These are phyloP conservation scores for Brachymystax lenok DNA, from an alignment of 2,797 vertebrate genomes.

Conservation along the genomic window DNA sequence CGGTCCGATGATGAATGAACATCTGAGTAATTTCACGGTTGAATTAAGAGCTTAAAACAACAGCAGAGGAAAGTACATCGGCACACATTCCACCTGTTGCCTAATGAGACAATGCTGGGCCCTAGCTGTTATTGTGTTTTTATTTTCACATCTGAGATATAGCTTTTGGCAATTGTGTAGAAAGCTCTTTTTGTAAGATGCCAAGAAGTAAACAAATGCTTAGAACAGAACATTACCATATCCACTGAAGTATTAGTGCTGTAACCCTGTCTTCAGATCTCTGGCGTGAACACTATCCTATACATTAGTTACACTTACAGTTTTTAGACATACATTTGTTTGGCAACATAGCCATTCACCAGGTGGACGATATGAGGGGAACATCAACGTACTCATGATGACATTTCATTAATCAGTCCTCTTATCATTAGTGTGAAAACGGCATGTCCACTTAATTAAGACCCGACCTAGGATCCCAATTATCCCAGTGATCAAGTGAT, in stretches of 20 bases:
- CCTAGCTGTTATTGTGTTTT: constrained; percentile 41
- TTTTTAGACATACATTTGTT: background rate
- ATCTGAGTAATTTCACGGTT: constrained; percentile 76
- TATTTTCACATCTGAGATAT: constrained; percentile 54
- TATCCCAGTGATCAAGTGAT: constrained; percentile 53
- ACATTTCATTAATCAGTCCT: constrained; percentile 43
- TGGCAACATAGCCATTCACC: background rate
- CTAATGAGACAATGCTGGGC: constrained; percentile 44
- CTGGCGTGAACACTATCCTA: constrained; percentile 41
- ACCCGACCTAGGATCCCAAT: constrained; percentile 25
- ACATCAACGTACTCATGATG: constrained; percentile 50
- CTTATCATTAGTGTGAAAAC: constrained; percentile 15
- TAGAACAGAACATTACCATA: constrained; percentile 47
- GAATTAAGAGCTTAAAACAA: constrained; percentile 74
- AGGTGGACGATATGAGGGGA: background rate
- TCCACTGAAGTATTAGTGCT: constrained; percentile 41
- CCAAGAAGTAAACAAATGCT: constrained; percentile 49
- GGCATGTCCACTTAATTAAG: constrained; percentile 14
- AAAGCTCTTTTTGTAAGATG: constrained; percentile 45
- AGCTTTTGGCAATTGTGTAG: constrained; percentile 55
- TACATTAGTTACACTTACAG: background rate
- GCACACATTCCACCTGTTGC: constrained; percentile 71
- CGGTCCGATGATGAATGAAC: constrained; percentile 72
- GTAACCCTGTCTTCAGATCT: constrained; percentile 33
- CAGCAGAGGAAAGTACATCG: constrained; percentile 60